Conservation (phyloP, 2,113 vertebrate genomes). For the Periophthalmus modestus region DNA sequence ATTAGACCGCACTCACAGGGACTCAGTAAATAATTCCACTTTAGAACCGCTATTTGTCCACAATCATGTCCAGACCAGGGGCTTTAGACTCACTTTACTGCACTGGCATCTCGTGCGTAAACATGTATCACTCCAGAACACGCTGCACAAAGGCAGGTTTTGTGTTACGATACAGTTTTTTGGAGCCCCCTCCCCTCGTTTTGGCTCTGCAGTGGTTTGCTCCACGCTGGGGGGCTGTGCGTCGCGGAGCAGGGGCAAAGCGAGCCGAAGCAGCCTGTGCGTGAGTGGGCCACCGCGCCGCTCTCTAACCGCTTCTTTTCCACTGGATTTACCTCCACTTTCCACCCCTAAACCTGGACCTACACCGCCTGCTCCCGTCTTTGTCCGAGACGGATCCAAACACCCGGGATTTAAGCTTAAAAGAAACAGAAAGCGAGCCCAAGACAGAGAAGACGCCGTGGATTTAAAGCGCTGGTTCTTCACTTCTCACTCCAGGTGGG, state of each 20-base stretch:
- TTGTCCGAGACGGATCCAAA: not conserved
- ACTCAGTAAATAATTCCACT: not conserved
- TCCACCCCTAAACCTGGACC: not conserved
- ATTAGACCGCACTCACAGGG: not conserved
- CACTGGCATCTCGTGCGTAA: not conserved
- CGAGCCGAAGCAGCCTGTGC: constrained; percentile 53
- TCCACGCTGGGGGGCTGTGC: constrained; percentile 40
- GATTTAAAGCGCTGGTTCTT: constrained; percentile 52
- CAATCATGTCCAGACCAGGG: not conserved
- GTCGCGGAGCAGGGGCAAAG: constrained; percentile 37
- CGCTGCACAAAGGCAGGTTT: not conserved
- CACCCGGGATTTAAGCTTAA: not conserved
- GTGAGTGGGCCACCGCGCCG: constrained; percentile 26
- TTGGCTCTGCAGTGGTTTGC: constrained; percentile 34
- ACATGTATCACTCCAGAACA: not conserved
- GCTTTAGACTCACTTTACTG: not conserved
- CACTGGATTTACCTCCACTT: constrained; percentile 33
- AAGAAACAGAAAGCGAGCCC: not conserved
- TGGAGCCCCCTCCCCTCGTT: not conserved
- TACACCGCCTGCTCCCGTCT: constrained; percentile 1
- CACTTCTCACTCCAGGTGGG: constrained; percentile 58
- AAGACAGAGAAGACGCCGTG: constrained; percentile 28
- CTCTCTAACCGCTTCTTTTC: constrained; percentile 8
- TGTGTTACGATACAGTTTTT: not conserved
- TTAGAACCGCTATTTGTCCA: not conserved